phyloP scores from a whole-genome alignment of 2,797 vertebrate genomes.

The Thripadectes ignobilis region DNA sequence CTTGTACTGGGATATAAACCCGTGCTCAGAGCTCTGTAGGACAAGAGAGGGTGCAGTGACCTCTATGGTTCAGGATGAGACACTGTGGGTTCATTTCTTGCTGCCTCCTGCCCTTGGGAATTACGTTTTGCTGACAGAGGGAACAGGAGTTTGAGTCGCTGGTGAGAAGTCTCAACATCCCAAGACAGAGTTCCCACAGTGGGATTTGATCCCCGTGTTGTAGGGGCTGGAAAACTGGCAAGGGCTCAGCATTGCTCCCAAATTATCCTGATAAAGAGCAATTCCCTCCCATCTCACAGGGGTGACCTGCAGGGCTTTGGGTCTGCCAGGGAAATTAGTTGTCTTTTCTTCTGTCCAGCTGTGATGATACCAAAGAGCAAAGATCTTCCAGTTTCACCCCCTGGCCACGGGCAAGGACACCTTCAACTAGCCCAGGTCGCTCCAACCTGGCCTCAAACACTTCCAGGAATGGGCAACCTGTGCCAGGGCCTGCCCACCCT shows the following conservation, averaged over 20 bases:
- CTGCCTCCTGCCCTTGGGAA: background rate
- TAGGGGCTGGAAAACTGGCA: background rate
- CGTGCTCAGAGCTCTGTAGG: background rate
- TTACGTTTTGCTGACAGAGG: background rate
- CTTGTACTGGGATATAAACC: background rate
- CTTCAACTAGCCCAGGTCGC: background rate
- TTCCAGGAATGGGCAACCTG: background rate
- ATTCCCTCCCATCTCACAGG: too few relatives aligned
- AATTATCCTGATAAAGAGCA: background rate
- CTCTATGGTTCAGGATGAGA: background rate
- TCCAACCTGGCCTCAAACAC: background rate
- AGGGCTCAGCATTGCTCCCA: background rate
- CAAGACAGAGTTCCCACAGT: background rate
- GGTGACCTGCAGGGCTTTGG: background rate
- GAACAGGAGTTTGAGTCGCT: background rate
- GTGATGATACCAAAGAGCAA: background rate
- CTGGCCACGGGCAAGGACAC: background rate
- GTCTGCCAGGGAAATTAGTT: too few relatives aligned
- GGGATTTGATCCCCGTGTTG: accelerated
- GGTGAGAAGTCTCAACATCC: background rate
- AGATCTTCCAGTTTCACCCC: background rate
- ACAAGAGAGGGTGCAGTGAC: background rate
- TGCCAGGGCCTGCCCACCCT: background rate
- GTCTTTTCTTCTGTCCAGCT: too few relatives aligned
- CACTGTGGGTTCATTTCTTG: background rate